Base-by-base conservation (phyloP, 2,888 invertebrate species). In the Pyrrhosoma nymphula region DNA sequence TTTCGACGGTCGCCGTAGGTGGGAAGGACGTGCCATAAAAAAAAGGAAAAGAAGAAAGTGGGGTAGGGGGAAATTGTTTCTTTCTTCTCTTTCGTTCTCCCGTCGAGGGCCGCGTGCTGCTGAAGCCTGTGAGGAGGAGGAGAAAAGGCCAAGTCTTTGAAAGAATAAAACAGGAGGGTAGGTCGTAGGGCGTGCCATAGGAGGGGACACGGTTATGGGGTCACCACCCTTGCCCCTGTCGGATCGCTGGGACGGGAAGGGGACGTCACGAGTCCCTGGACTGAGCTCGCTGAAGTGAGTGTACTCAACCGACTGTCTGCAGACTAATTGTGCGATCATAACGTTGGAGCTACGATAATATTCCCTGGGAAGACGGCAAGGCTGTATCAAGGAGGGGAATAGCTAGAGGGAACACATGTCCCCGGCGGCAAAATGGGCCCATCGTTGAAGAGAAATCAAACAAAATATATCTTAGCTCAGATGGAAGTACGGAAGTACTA, bases 1-100 rank as follows among this genome's bases (percentile, higher is more conserved):
- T 60, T 82, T 82, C 30, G 82, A 82, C 82, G 82, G 82, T 82
- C 35, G 82, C 82, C 18, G 82, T 14, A 82, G 82, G 35, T 82
- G 82, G 82, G 82, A 82, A 82, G 82, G 82, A 82, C 82, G 82
- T n/a, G 69, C 69, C 69, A n/a, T 82, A 82, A 18, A 82, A 82
- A 35, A 82, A 82, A 35, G 82, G 35, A 82, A 35, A 82, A 35
- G 12, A 60, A 60, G 60, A 56, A 16, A 16, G 16, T 8, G 60
- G 20, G 12, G 20, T 20, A 35, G 82, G 30, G 35, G 82, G 82
- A 82, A 82, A 82, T 82, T 82, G 82, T 82, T 82, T 82, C 60
- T 60, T 60, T 47, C 47, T 60, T 60, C 26, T 82, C 82, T 82
- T 35, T 69, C 69, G 12, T 20, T 69, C 69, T 23, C n/a, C 3